These are phyloP conservation scores for Huso huso DNA, from an alignment of 2,797 vertebrate genomes.

Conservation along the genomic window DNA sequence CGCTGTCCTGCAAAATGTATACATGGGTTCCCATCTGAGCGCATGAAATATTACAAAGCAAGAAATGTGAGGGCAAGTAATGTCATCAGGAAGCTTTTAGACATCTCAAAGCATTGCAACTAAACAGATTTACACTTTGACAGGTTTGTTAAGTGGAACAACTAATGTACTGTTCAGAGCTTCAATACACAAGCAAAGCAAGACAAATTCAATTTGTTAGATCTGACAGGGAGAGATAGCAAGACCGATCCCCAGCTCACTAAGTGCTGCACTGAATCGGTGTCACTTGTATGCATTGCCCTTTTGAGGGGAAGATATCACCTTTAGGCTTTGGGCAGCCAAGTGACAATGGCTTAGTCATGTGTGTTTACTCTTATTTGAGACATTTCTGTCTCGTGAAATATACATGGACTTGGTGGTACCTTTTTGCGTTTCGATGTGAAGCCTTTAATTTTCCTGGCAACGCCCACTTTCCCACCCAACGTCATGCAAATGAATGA, in stretches of 20 bases:
- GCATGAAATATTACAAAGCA: background rate
- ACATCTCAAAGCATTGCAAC: conserved; percentile 39
- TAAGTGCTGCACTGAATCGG: conserved; percentile 10
- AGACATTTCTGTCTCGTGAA: no score
- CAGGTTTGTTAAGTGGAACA: conserved; percentile 63
- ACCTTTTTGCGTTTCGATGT: no score
- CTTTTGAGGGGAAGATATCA: conserved; percentile 14
- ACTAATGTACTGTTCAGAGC: conserved; percentile 50
- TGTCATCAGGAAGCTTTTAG: conserved; percentile 33
- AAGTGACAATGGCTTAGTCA: conserved; percentile 28
- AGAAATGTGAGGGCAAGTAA: conserved; percentile 10
- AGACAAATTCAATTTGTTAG: conserved; percentile 71
- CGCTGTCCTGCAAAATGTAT: no score
- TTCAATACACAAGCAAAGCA: conserved; percentile 45
- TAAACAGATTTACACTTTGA: conserved; percentile 56
- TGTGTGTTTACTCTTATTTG: no score
- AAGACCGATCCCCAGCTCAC: conserved; percentile 39
- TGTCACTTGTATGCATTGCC: conserved; percentile 43
- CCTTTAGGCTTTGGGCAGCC: conserved; percentile 21
- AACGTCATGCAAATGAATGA: no score
- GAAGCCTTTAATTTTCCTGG: no score
- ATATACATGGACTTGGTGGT: no score
- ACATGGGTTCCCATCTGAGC: background rate
- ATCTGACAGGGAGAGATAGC: conserved; percentile 55
- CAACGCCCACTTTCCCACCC: no score